A percentile compares a stretch with the other conserved stretches of the same genome.
Evolutionary conservation across 2,113 vertebrate species (phyloP).

Genomic region (Turnix velox): DNA sequence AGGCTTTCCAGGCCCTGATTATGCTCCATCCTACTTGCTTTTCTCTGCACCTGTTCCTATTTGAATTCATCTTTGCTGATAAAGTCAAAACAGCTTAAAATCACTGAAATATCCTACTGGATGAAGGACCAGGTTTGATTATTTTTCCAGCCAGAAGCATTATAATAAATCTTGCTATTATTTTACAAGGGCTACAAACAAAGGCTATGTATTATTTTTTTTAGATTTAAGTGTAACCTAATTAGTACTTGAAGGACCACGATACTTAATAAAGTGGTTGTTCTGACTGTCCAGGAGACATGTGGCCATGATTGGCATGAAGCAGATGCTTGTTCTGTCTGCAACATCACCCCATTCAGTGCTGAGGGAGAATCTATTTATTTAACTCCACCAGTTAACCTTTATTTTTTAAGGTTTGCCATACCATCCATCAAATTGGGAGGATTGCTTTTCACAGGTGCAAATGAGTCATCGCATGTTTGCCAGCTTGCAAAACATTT

Average conservation of each 20-base stretch:
- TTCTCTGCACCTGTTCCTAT: conserved; percentile 42
- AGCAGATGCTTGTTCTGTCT: conserved; percentile 35
- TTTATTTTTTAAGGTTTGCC: conserved; percentile 43
- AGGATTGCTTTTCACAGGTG: conserved; percentile 54
- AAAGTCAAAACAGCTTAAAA: conserved; percentile 7
- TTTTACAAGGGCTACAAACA: neutral
- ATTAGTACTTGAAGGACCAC: neutral
- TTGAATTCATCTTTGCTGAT: conserved; percentile 28
- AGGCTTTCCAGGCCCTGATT: conserved; percentile 13
- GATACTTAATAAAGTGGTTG: neutral
- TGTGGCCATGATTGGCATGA: conserved; percentile 25
- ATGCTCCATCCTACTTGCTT: neutral
- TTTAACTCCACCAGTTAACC: conserved; percentile 45
- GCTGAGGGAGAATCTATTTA: conserved; percentile 31
- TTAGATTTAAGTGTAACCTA: neutral
- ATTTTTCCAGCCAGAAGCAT: neutral
- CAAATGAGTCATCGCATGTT: conserved; percentile 44
- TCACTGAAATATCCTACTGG: neutral
- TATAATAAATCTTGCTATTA: neutral
- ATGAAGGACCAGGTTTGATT: neutral
- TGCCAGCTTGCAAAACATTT: conserved; percentile 54
- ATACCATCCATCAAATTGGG: conserved; percentile 52
- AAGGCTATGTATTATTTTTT: neutral
- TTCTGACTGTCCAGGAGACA: neutral
- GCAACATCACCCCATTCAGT: neutral